These are phyloP conservation scores for Leptura quadrifasciata DNA, from an alignment of 2,888 invertebrate genomes.

Conservation along the genomic window DNA sequence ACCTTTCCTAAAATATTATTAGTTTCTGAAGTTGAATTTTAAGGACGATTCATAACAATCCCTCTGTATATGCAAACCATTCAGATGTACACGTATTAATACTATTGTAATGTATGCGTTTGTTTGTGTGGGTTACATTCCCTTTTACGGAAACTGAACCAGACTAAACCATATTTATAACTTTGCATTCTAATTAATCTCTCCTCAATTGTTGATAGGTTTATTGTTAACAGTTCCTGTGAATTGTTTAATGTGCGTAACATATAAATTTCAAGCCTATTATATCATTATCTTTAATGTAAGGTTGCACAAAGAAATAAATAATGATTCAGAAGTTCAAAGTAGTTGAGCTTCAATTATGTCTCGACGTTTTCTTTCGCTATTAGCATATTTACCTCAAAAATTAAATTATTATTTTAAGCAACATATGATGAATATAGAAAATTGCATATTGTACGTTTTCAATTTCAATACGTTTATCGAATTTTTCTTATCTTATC, in stretches of 20 bases:
- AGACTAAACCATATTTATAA: slow-evolving; percentile 46
- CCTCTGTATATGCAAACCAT: neutral
- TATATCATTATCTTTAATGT: slow-evolving; percentile 23
- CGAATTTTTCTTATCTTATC: too few species aligned
- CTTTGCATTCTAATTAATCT: slow-evolving; percentile 38
- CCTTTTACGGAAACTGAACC: slow-evolving; percentile 56
- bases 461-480: too few species aligned
- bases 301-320: neutral
- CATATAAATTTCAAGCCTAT: slow-evolving; percentile 26
- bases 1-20: too few species aligned
- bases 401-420: too few species aligned
- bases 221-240: slow-evolving; percentile 31
- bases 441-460: too few species aligned
- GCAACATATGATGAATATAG: too few species aligned
- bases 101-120: slow-evolving; percentile 52
- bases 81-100: slow-evolving; percentile 46
- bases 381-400: neutral
- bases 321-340: neutral
- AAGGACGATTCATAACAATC: too few species aligned
- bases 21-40: too few species aligned
- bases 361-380: neutral
- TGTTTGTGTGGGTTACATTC: slow-evolving; percentile 54
- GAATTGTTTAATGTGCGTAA: slow-evolving; percentile 31
- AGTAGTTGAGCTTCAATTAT: neutral
- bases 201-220: slow-evolving; percentile 35